Evolutionary conservation across 1,140 invertebrate genomes (phyloP).

Genomic region (Pseudomyrmex dendroicus): DNA sequence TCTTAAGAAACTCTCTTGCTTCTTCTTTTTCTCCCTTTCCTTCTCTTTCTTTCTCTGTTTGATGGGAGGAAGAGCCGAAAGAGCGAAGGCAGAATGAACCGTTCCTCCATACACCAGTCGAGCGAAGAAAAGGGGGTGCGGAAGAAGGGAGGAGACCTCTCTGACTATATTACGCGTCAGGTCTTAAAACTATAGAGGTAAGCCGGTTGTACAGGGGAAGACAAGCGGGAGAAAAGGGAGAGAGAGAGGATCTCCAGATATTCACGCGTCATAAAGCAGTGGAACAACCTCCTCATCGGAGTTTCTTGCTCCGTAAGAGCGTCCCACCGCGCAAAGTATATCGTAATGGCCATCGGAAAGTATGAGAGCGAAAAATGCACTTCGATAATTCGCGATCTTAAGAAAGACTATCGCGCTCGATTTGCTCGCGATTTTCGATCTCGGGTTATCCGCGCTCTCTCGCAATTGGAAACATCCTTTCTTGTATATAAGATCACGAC

Average conservation of each 20-base stretch:
- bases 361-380: conserved; percentile 64
- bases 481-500: not conserved
- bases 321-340: conserved; percentile 46
- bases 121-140: conserved; percentile 29
- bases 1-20: conserved; percentile 72
- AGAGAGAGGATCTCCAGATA: conserved; percentile 68
- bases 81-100: conserved; percentile 5
- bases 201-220: conserved; percentile 18
- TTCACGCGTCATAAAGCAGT: conserved; percentile 80
- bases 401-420: conserved; percentile 51
- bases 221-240: not conserved
- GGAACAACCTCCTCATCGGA: conserved; percentile 66
- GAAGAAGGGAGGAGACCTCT: conserved; percentile 41
- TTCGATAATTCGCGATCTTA: conserved; percentile 21
- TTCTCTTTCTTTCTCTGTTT: conserved; percentile 4
- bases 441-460: not conserved
- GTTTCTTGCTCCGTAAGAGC: conserved; percentile 25
- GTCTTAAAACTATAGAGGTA: conserved; percentile 62
- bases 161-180: conserved; percentile 58
- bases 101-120: conserved; percentile 5
- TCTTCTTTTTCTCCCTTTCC: conserved; percentile 31
- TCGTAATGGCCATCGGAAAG: conserved; percentile 71
- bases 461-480: not conserved
- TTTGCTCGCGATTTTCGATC: conserved; percentile 61
- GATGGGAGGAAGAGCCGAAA: conserved; percentile 17